phyloP scores from a whole-genome alignment of 2,888 invertebrate genomes.

The Acrobasis suavella region DNA sequence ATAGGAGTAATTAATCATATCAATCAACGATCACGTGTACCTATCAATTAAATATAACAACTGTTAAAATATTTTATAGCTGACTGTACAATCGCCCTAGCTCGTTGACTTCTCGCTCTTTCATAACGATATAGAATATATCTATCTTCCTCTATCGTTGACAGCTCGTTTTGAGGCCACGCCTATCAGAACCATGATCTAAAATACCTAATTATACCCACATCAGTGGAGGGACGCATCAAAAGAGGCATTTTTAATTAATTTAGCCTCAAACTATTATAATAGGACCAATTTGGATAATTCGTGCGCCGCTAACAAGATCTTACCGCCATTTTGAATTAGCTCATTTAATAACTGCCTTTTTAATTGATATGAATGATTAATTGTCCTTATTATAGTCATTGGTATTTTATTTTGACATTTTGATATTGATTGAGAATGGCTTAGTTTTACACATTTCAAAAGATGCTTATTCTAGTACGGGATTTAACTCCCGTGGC shows the following conservation, averaged over 20 bases:
- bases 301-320: conserved; percentile 73
- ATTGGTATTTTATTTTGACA: conserved; percentile 19
- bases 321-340: conserved; percentile 67
- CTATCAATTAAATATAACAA: conserved; percentile 19
- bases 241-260: conserved; percentile 78
- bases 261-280: conserved; percentile 79
- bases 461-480: no score
- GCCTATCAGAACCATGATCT: conserved; percentile 73
- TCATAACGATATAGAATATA: conserved; percentile 36
- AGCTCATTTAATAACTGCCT: conserved; percentile 58
- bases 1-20: conserved; percentile 11
- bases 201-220: conserved; percentile 80
- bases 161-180: conserved; percentile 63
- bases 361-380: conserved; percentile 31
- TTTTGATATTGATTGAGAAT: conserved; percentile 9
- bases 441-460: no score
- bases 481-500: no score
- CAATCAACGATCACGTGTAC: conserved; percentile 13
- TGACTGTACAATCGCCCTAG: conserved; percentile 52
- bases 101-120: conserved; percentile 56
- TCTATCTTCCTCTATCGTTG: conserved; percentile 56
- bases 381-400: conserved; percentile 27
- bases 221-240: conserved; percentile 74
- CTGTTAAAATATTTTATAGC: conserved; percentile 14
- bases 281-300: conserved; percentile 79